A percentile compares a stretch with the other conserved stretches of the same genome.
Conservation (phyloP, 2,113 vertebrate species). For the Antechinus stuartii region DNA sequence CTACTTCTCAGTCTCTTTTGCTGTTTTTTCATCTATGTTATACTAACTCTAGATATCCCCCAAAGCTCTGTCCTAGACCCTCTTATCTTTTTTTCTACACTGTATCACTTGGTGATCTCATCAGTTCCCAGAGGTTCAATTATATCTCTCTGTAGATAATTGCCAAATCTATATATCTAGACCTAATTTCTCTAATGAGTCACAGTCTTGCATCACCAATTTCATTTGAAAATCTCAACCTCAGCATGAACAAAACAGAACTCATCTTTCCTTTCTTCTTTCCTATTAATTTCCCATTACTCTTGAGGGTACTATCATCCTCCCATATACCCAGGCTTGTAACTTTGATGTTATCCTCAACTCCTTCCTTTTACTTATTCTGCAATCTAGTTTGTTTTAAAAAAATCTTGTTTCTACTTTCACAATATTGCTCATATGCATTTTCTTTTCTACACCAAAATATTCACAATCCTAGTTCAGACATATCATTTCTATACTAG, state of each 20-base stretch:
- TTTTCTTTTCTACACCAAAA: background rate
- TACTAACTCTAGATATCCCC: background rate
- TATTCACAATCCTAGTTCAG: background rate
- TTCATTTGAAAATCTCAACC: background rate
- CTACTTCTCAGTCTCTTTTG: background rate
- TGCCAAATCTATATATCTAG: background rate
- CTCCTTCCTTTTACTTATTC: background rate
- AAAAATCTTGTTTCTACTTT: background rate
- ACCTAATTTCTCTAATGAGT: too few species aligned
- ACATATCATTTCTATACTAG: background rate
- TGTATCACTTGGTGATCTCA: background rate
- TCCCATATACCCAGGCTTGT: background rate
- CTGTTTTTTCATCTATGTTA: background rate
- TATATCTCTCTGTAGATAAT: background rate
- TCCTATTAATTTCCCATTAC: background rate
- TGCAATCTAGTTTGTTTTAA: background rate
- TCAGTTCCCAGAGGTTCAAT: background rate
- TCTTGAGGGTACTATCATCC: background rate
- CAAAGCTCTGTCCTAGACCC: background rate
- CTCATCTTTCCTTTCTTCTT: background rate
- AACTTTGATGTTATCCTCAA: background rate
- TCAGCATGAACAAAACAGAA: background rate
- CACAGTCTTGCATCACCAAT: background rate
- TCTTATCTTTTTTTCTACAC: background rate
- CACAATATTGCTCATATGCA: background rate